Evolutionary conservation across 2,888 invertebrate species (phyloP).

Genomic region (Stenoptilia bipunctidactyla): DNA sequence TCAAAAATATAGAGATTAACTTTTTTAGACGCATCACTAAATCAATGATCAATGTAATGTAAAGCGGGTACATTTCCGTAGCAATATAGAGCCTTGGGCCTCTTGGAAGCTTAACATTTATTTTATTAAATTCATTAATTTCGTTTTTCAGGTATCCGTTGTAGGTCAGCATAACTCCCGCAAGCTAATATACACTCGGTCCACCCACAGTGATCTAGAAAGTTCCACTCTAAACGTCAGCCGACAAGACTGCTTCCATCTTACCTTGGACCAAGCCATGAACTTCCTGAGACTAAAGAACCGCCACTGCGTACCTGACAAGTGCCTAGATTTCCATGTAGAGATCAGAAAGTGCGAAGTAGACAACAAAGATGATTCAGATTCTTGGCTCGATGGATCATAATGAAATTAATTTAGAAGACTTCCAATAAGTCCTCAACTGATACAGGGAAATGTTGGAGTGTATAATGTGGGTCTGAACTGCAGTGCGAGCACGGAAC

Average conservation of each 20-base stretch:
- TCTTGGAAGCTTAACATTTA: not conserved
- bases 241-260: conserved; percentile 53
- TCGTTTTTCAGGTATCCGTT: conserved; percentile 32
- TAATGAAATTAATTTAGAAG: too few relatives aligned
- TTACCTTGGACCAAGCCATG: conserved; percentile 46
- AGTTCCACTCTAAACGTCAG: conserved; percentile 34
- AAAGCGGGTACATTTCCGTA: too few relatives aligned
- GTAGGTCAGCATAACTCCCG: conserved; percentile 38
- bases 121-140: not conserved
- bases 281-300: conserved; percentile 46
- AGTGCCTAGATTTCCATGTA: conserved; percentile 31
- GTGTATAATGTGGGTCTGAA: too few relatives aligned
- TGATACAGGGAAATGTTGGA: too few relatives aligned
- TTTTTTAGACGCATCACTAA: too few relatives aligned
- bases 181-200: conserved; percentile 37
- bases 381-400: conserved; percentile 15
- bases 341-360: conserved; percentile 16
- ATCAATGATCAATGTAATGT: too few relatives aligned
- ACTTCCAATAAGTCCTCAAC: too few relatives aligned
- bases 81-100: too few relatives aligned
- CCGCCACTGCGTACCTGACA: conserved; percentile 38
- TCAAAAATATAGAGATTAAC: too few relatives aligned
- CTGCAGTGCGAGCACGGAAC: too few relatives aligned
- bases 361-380: conserved; percentile 10
- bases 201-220: conserved; percentile 56